These are phyloP conservation scores for Chironomus riparius DNA, from an alignment of 2,888 invertebrate species.

Conservation along the genomic window DNA sequence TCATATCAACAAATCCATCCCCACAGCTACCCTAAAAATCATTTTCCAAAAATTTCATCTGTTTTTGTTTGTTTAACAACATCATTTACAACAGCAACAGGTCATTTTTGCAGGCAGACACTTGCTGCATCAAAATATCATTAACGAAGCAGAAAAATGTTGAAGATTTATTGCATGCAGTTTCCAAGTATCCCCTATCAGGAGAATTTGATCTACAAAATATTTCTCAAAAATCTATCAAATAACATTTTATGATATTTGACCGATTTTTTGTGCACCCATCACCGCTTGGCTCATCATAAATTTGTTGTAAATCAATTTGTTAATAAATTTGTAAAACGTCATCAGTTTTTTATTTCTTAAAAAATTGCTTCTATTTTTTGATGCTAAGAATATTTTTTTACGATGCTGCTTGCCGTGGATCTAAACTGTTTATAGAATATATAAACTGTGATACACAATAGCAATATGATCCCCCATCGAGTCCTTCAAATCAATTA, in stretches of 20 bases:
- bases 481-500: slow-evolving; percentile 21
- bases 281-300: not conserved
- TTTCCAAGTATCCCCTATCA: not conserved
- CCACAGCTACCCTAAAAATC: not conserved
- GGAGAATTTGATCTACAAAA: not conserved
- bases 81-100: not conserved
- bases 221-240: not conserved
- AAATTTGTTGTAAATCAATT: slow-evolving; percentile 21
- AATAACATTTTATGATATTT: not conserved
- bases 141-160: no score
- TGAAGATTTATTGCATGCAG: slow-evolving; percentile 19
- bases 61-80: slow-evolving; percentile 1
- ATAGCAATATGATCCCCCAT: not conserved
- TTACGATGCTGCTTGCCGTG: not conserved
- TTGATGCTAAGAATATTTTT: not conserved
- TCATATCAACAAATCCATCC: not conserved
- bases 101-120: not conserved
- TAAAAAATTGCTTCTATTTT: not conserved
- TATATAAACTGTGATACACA: no score
- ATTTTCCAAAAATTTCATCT: not conserved
- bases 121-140: not conserved
- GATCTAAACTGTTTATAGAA: no score
- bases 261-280: not conserved
- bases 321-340: slow-evolving; percentile 22
- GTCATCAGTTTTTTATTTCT: slow-evolving; percentile 19